Evolutionary conservation across 64 coral and sea anemone genomes (phyloP).

Genomic region (Anthopleura sola): DNA sequence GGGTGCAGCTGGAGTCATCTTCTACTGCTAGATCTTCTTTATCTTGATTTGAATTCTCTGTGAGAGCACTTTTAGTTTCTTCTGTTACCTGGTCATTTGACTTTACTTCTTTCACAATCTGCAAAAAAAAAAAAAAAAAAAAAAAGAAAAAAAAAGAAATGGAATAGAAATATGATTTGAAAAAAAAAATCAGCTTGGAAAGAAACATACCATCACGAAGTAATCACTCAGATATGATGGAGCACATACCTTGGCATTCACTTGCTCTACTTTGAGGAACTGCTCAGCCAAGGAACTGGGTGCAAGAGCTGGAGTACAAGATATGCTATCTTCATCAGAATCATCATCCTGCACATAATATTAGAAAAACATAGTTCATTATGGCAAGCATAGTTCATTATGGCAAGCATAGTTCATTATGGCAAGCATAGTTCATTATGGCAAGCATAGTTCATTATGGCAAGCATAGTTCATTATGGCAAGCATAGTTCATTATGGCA

Average conservation of each 20-base stretch:
- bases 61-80: background rate
- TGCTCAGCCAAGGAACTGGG: constrained; percentile 62
- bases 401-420: too few species aligned
- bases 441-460: too few species aligned
- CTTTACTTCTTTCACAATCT: background rate
- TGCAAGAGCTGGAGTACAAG: constrained; percentile 75
- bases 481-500: too few species aligned
- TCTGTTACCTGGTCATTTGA: background rate
- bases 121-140: background rate
- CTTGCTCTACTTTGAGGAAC: constrained; percentile 2
- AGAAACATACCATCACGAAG: too few species aligned
- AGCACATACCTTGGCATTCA: background rate
- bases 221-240: too few species aligned
- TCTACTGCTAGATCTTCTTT: background rate
- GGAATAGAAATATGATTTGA: too few species aligned
- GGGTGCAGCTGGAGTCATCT: background rate
- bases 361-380: background rate
- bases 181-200: too few species aligned
- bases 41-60: background rate
- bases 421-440: too few species aligned
- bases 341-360: constrained; percentile 27
- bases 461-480: too few species aligned
- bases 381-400: too few species aligned
- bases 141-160: too few species aligned
- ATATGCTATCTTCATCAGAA: constrained; percentile 61